Evolutionary conservation across 1,140 invertebrate species (phyloP).

Genomic region (Drosophila lacteicornis): DNA sequence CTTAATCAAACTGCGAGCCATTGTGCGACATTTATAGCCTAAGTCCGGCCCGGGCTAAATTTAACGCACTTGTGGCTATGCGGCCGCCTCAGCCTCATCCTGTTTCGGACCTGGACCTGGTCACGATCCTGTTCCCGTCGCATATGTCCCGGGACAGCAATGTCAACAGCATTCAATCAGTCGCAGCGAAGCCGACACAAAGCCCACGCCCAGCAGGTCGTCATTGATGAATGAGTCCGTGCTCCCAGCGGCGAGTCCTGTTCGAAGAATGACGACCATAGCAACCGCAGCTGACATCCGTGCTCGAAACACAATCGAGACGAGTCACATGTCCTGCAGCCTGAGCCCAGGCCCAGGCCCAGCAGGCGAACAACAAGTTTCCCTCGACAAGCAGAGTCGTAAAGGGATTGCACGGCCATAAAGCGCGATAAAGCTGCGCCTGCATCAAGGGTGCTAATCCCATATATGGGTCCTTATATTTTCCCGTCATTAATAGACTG

Average conservation of each 20-base stretch:
- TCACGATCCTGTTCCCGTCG: background rate
- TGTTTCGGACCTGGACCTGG: background rate
- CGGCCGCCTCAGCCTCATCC: constrained; percentile 9
- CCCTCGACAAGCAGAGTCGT: constrained; percentile 14
- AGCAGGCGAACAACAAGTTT: constrained; percentile 38
- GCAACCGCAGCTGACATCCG: constrained; percentile 25
- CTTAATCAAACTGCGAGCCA: constrained; percentile 71
- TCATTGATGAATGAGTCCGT: constrained; percentile 52
- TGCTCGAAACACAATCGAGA: constrained; percentile 41
- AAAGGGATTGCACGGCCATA: constrained; percentile 19
- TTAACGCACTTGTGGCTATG: constrained; percentile 55
- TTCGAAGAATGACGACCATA: constrained; percentile 17
- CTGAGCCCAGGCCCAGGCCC: constrained; percentile 29
- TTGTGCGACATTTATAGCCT: constrained; percentile 65
- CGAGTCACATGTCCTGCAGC: constrained; percentile 61
- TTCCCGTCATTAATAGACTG: background rate
- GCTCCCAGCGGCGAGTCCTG: constrained; percentile 12
- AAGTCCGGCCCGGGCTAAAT: constrained; percentile 43
- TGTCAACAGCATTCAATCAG: constrained; percentile 78
- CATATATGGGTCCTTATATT: constrained; percentile 1
- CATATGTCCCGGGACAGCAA: constrained; percentile 29
- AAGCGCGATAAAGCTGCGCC: background rate
- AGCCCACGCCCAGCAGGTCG: constrained; percentile 44
- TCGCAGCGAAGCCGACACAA: constrained; percentile 41
- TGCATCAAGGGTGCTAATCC: constrained; percentile 2